Evolutionary conservation across 2,113 vertebrate species (phyloP).

Genomic region (Hydrolagus affinis): DNA sequence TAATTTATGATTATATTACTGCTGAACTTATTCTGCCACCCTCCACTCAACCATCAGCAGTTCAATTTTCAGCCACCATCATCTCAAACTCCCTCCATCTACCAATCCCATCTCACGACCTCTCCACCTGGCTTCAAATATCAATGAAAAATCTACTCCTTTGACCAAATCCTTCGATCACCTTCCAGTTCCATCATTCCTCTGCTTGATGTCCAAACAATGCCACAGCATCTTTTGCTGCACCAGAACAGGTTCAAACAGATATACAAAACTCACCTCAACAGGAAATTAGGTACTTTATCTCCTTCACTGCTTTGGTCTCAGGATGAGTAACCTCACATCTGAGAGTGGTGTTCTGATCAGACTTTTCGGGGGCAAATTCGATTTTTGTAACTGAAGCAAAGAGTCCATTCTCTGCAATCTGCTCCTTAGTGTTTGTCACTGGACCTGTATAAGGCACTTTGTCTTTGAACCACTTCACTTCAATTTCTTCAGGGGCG

Average conservation of each 20-base stretch:
- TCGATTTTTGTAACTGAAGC: slow-evolving; percentile 27
- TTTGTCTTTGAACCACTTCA: not conserved
- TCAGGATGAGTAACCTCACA: slow-evolving; percentile 30
- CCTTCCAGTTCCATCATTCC: too few relatives aligned
- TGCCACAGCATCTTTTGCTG: not conserved
- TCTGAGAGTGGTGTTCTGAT: slow-evolving; percentile 7
- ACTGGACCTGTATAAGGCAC: slow-evolving; percentile 8
- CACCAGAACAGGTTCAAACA: not conserved
- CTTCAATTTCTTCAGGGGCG: not conserved
- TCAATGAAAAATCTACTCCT: too few relatives aligned
- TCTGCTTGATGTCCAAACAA: not conserved
- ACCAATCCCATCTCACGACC: too few relatives aligned
- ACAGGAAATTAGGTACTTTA: not conserved
- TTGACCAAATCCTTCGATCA: too few relatives aligned
- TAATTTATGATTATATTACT: too few relatives aligned
- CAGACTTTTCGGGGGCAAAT: slow-evolving; percentile 19
- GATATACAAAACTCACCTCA: slow-evolving; percentile 21
- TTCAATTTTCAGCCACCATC: too few relatives aligned
- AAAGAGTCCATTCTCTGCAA: slow-evolving; percentile 25
- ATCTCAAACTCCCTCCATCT: too few relatives aligned
- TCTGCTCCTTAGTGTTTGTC: not conserved
- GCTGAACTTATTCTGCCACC: too few relatives aligned
- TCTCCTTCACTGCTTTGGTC: not conserved
- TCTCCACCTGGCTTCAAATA: too few relatives aligned
- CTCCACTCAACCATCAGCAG: too few relatives aligned